Percentiles rank a stretch among this genome's conserved stretches.
Evolutionary conservation across 2,888 invertebrate species (phyloP).

Genomic region (Chalcosyrphus nemorum): DNA sequence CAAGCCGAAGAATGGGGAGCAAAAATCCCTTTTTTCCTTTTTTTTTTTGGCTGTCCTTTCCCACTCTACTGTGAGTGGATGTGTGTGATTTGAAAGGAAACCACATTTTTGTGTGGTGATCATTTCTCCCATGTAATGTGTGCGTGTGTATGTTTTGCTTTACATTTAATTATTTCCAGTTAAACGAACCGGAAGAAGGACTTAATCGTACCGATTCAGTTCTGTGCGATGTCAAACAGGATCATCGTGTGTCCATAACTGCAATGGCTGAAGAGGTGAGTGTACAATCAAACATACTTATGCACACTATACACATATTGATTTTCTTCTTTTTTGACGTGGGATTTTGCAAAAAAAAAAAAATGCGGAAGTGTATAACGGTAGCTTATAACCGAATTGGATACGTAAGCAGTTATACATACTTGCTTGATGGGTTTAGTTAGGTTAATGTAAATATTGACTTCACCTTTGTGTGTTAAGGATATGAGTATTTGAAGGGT

Average conservation of each 20-base stretch:
- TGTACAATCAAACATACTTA: too few relatives aligned
- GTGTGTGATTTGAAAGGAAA: constrained; percentile 18
- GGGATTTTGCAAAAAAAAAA: background rate
- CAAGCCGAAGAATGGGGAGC: background rate
- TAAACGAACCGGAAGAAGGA: constrained; percentile 80
- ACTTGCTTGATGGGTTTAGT: background rate
- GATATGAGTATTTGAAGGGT: too few relatives aligned
- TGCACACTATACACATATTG: background rate
- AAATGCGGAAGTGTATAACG: constrained; percentile 1
- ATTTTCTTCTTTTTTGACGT: background rate
- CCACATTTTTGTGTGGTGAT: constrained; percentile 31
- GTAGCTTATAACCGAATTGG: background rate
- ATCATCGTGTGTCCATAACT: constrained; percentile 79
- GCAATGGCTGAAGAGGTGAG: constrained; percentile 81
- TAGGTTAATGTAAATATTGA: background rate
- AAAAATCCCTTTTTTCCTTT: constrained; percentile 5
- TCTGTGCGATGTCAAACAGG: constrained; percentile 78
- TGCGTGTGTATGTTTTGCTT: constrained; percentile 18
- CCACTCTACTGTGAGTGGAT: background rate
- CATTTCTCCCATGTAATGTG: constrained; percentile 31
- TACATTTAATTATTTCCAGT: constrained; percentile 75
- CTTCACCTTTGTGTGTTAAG: background rate
- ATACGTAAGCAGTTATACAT: background rate
- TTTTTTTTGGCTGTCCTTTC: too few relatives aligned
- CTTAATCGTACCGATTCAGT: constrained; percentile 80